Evolutionary conservation across 2,797 vertebrate species (phyloP).

Genomic region (Adelosebastes latens): DNA sequence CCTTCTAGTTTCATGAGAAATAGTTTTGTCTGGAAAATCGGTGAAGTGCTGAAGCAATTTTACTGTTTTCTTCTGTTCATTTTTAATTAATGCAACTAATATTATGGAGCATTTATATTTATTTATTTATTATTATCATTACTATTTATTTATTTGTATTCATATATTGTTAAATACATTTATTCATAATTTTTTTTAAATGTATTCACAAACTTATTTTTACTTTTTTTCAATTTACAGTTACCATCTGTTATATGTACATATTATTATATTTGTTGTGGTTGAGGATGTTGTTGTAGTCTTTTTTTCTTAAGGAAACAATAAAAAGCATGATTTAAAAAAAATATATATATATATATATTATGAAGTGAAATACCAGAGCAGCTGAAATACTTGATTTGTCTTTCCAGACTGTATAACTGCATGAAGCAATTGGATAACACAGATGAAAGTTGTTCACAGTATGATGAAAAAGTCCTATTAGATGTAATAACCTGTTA

Average conservation of each 20-base stretch:
- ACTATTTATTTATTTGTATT: too few relatives aligned
- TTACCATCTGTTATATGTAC: too few relatives aligned
- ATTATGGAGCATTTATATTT: too few relatives aligned
- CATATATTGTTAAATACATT: too few relatives aligned
- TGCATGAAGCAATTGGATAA: neutral
- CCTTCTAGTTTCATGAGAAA: neutral
- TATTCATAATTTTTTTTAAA: too few relatives aligned
- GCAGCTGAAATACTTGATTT: neutral
- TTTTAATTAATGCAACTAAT: neutral
- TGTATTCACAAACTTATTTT: too few relatives aligned
- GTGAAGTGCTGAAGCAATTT: neutral
- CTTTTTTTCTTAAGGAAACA: too few relatives aligned
- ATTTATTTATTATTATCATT: too few relatives aligned
- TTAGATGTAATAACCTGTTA: neutral
- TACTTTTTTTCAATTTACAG: too few relatives aligned
- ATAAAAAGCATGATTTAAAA: too few relatives aligned
- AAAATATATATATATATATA: neutral
- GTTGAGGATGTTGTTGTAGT: too few relatives aligned
- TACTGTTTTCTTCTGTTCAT: neutral
- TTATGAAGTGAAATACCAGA: neutral
- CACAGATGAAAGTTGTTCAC: neutral
- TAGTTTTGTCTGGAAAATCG: neutral
- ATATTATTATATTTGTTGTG: too few relatives aligned
- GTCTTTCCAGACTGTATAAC: neutral
- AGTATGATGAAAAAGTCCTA: neutral